Evolutionary conservation across 2,113 vertebrate species (phyloP).

Genomic region (Labeo catla): DNA sequence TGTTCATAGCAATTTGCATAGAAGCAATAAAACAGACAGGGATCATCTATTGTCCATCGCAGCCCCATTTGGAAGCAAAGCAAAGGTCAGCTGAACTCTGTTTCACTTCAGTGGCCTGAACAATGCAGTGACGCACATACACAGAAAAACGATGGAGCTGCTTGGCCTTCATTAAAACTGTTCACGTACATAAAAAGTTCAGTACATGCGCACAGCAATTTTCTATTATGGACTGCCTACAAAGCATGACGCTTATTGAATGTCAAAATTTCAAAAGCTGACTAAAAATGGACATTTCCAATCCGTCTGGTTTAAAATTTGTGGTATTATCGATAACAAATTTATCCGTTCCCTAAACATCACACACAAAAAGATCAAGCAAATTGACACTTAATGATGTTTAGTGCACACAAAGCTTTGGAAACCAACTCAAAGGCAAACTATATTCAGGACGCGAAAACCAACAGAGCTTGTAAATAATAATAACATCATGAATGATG

Average conservation of each 20-base stretch:
- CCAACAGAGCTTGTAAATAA: constrained; percentile 23
- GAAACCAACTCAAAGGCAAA: neutral
- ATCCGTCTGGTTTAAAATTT: neutral
- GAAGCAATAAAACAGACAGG: constrained; percentile 40
- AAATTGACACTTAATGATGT: neutral
- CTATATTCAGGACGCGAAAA: constrained; percentile 19
- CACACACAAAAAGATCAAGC: neutral
- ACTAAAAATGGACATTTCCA: neutral
- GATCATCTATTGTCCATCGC: neutral
- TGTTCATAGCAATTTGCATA: constrained; percentile 24
- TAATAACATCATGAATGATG: constrained; percentile 34
- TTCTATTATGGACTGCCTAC: neutral
- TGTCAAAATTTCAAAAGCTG: neutral
- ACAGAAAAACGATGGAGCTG: neutral
- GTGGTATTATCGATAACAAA: neutral
- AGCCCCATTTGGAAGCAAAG: constrained; percentile 13
- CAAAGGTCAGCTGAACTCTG: constrained; percentile 10
- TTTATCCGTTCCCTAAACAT: neutral
- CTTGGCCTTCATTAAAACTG: neutral
- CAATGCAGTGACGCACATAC: neutral
- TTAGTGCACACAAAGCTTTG: neutral
- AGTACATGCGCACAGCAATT: neutral
- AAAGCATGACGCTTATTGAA: neutral
- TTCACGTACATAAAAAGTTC: neutral
- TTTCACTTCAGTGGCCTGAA: constrained; percentile 11